These are phyloP conservation scores for Nomada goodeniana DNA, from an alignment of 2,888 invertebrate genomes.

Conservation along the genomic window DNA sequence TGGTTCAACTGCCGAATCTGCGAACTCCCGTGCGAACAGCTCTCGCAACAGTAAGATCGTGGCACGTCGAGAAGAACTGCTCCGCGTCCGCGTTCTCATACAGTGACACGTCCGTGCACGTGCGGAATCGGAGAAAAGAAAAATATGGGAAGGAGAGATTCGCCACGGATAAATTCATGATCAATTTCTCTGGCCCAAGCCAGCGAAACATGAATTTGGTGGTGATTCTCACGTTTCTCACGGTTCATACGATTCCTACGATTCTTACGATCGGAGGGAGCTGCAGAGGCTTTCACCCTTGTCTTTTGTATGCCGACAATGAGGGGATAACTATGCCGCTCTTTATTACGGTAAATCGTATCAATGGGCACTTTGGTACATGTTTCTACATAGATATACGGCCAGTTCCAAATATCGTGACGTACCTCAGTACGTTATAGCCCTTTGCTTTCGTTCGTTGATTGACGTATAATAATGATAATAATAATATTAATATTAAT, in stretches of 20 bases:
- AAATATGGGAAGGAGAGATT: background rate
- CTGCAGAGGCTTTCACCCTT: too few relatives aligned
- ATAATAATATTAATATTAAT: too few relatives aligned
- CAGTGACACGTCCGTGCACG: background rate
- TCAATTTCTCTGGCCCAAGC: background rate
- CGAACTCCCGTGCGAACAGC: slow-evolving; percentile 61
- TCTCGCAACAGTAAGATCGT: slow-evolving; percentile 47
- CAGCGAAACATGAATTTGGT: background rate
- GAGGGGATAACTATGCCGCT: too few relatives aligned
- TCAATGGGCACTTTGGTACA: too few relatives aligned
- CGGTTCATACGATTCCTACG: background rate
- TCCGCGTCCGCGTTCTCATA: background rate
- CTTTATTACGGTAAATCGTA: too few relatives aligned
- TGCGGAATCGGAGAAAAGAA: background rate
- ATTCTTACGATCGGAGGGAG: background rate
- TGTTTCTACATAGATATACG: too few relatives aligned
- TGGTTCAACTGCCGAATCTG: slow-evolving; percentile 70
- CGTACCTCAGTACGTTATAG: too few relatives aligned
- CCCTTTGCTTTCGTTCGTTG: too few relatives aligned
- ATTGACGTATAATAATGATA: too few relatives aligned
- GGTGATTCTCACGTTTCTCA: background rate
- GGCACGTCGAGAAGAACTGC: background rate
- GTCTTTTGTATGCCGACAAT: background rate
- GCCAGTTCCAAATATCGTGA: too few relatives aligned
- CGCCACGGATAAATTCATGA: background rate